Conservation (phyloP, 2,888 invertebrate species). For the Synergus japonicus region DNA sequence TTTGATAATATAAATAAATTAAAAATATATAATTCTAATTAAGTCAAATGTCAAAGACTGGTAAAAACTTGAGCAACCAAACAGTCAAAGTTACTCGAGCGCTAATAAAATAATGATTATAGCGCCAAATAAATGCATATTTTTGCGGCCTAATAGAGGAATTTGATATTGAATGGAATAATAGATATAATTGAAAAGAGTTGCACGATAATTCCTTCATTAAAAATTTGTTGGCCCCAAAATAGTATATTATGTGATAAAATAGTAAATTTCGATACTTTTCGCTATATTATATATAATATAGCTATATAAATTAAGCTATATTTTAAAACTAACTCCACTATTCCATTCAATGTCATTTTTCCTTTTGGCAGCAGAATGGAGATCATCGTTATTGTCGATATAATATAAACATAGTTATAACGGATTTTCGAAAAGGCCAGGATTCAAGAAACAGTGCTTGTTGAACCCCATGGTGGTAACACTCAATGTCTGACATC, state of each 20-base stretch:
- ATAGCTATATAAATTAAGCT: too few species aligned
- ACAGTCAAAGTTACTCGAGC: not conserved
- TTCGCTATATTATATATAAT: too few species aligned
- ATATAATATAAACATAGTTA: not conserved
- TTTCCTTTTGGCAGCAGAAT: not conserved
- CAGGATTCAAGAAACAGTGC: slow-evolving; percentile 72
- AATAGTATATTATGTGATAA: too few species aligned
- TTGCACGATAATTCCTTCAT: not conserved
- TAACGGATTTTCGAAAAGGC: slow-evolving; percentile 63
- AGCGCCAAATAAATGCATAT: not conserved
- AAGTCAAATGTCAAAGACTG: not conserved
- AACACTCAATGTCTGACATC: slow-evolving; percentile 68
- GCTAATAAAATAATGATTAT: not conserved
- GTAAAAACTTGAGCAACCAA: not conserved
- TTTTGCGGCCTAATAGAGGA: not conserved
- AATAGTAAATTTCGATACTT: too few species aligned
- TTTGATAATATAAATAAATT: not conserved
- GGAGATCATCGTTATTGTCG: not conserved
- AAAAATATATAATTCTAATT: not conserved
- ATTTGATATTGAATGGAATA: not conserved
- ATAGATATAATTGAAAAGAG: not conserved
- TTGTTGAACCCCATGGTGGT: slow-evolving; percentile 68
- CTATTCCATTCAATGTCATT: not conserved
- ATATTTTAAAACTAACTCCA: not conserved
- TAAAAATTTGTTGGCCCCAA: too few species aligned